Percentiles rank a stretch among this genome's conserved stretches.
These are phyloP conservation scores for Pseudorhiza aurosa DNA, from an alignment of 30 jellyfish, hydroid and myxozoan species.

Conservation along the genomic window DNA sequence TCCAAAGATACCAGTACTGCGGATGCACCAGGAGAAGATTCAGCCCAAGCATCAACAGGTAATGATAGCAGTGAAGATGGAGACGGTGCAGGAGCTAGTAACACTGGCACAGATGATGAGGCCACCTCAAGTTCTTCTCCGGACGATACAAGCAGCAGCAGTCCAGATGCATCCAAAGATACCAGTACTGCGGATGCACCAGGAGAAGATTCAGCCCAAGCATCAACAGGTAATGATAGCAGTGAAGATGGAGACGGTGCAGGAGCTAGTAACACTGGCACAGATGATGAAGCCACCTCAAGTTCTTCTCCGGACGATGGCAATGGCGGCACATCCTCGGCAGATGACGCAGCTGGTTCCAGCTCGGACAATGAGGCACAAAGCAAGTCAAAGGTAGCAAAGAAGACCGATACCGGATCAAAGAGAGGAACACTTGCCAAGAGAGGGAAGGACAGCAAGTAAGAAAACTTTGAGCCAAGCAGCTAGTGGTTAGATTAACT, in stretches of 20 bases:
- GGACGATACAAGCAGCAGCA: not conserved
- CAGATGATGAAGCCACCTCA: not conserved
- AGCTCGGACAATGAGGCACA: not conserved
- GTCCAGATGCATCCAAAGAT: not conserved
- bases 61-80: not conserved
- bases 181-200: no score
- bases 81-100: not conserved
- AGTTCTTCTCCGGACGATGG: not conserved
- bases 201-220: no score
- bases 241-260: not conserved
- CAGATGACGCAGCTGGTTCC: not conserved
- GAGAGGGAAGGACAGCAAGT: slow-evolving; percentile 42
- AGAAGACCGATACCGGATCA: slow-evolving; percentile 11
- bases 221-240: not conserved
- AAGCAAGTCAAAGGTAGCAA: not conserved
- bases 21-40: no score
- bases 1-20: not conserved
- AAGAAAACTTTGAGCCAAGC: slow-evolving; percentile 11
- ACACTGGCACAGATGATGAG: not conserved
- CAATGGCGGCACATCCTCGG: not conserved
- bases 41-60: slow-evolving; percentile 6
- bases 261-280: not conserved
- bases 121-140: not conserved
- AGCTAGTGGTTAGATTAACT: not conserved
- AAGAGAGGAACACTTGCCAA: slow-evolving; percentile 27